Conservation (phyloP, 1,140 invertebrate genomes). For the Sminthurinus signatus region DNA sequence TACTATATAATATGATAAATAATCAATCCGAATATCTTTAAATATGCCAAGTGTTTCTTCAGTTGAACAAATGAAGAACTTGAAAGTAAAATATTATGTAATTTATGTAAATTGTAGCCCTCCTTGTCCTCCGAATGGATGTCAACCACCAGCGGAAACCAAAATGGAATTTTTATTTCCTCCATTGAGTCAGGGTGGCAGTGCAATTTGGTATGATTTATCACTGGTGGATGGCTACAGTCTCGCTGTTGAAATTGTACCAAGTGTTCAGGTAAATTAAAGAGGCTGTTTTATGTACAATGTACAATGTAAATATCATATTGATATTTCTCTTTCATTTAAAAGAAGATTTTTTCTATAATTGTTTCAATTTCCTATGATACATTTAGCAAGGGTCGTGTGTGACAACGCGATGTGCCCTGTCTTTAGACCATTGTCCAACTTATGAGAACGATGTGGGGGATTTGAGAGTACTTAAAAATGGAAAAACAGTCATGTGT, state of each 20-base stretch:
- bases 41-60: too few relatives aligned
- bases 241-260: slow-evolving; percentile 17
- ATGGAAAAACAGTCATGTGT: slow-evolving; percentile 15
- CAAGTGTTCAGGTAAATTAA: slow-evolving; percentile 1
- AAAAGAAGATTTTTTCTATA: too few relatives aligned
- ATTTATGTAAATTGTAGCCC: too few relatives aligned
- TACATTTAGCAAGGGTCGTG: slow-evolving; percentile 22
- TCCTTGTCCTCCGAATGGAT: too few relatives aligned
- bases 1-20: too few relatives aligned
- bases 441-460: slow-evolving; percentile 7
- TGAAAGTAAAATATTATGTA: too few relatives aligned
- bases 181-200: neutral
- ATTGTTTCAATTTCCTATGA: too few relatives aligned
- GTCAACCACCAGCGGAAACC: slow-evolving; percentile 26
- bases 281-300: too few relatives aligned
- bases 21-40: too few relatives aligned
- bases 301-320: too few relatives aligned
- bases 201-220: slow-evolving; percentile 18
- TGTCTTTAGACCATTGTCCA: slow-evolving; percentile 5
- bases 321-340: too few relatives aligned
- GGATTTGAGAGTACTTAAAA: slow-evolving; percentile 16
- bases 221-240: slow-evolving; percentile 32
- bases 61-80: too few relatives aligned
- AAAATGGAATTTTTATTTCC: slow-evolving; percentile 29
- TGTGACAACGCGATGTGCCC: neutral